Evolutionary conservation across 2,888 invertebrate species (phyloP).

Genomic region (Agonopterix alstromeriana): DNA sequence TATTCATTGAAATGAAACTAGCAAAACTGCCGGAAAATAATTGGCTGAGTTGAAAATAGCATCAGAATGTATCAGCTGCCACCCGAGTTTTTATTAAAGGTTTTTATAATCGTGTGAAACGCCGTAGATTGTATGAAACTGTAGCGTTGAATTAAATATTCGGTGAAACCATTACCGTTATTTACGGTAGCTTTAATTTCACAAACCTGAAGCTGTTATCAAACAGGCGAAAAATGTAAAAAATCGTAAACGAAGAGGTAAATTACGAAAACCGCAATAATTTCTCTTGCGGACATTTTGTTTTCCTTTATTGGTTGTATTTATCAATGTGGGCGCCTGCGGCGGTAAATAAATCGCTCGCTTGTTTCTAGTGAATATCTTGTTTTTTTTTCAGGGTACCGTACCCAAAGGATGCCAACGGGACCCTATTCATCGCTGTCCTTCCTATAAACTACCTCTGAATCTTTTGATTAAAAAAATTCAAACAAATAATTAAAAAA

Average conservation of each 20-base stretch:
- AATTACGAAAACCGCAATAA: conserved; percentile 48
- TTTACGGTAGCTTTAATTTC: conserved; percentile 3
- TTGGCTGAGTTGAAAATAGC: too few relatives aligned
- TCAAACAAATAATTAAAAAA: too few relatives aligned
- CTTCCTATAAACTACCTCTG: too few relatives aligned
- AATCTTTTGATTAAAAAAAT: too few relatives aligned
- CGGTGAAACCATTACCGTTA: conserved; percentile 1
- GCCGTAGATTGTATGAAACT: not conserved
- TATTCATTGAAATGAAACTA: too few relatives aligned
- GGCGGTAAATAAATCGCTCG: conserved; percentile 51
- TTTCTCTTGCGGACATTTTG: conserved; percentile 60
- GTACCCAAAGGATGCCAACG: too few relatives aligned
- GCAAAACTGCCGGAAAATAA: too few relatives aligned
- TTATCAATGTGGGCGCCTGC: conserved; percentile 53
- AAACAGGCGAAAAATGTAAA: conserved; percentile 1
- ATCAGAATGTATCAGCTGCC: too few relatives aligned
- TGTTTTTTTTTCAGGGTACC: conserved; percentile 25
- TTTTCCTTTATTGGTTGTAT: conserved; percentile 65
- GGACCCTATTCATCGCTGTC: too few relatives aligned
- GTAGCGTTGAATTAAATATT: not conserved
- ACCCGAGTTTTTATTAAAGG: too few relatives aligned
- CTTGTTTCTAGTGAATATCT: conserved; percentile 40
- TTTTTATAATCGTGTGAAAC: too few relatives aligned
- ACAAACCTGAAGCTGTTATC: conserved; percentile 2
- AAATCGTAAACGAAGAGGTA: conserved; percentile 19